A percentile compares a stretch with the other conserved stretches of the same genome.
phyloP scores from a whole-genome alignment of 2,113 vertebrate species.

The Casuarius casuarius region DNA sequence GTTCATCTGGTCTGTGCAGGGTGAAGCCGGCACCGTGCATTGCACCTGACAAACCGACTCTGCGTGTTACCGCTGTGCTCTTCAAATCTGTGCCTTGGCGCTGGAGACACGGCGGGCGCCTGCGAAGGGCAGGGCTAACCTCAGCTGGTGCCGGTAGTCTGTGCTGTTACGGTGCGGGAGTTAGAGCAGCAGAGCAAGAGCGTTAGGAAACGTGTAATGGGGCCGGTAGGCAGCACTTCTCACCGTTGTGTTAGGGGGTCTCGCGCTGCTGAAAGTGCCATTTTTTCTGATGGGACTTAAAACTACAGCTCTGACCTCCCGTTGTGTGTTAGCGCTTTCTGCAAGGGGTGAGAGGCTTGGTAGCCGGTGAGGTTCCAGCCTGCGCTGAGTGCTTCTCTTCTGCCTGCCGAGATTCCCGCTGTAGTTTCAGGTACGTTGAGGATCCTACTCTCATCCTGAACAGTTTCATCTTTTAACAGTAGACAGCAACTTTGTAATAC shows the following conservation, averaged over 20 bases:
- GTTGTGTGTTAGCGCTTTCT: background rate
- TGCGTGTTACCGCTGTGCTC: background rate
- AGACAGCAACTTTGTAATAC: background rate
- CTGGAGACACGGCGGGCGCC: background rate
- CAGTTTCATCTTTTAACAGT: background rate
- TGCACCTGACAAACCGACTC: background rate
- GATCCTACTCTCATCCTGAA: background rate
- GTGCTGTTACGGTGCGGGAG: background rate
- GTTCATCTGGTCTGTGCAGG: background rate
- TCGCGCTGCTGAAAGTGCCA: background rate
- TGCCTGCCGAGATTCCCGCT: background rate
- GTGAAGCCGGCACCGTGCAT: background rate
- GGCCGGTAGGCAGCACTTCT: background rate
- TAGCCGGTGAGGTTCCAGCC: background rate
- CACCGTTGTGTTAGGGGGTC: background rate
- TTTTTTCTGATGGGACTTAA: background rate
- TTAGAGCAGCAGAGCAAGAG: background rate
- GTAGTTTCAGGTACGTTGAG: background rate
- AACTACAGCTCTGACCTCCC: background rate
- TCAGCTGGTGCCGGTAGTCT: background rate
- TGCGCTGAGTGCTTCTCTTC: fast-evolving
- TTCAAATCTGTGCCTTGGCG: background rate
- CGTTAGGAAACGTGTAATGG: background rate
- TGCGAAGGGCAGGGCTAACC: background rate
- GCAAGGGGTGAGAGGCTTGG: background rate